Evolutionary conservation across 2,113 vertebrate genomes (phyloP).

Genomic region (Myanophis thanlyinensis): DNA sequence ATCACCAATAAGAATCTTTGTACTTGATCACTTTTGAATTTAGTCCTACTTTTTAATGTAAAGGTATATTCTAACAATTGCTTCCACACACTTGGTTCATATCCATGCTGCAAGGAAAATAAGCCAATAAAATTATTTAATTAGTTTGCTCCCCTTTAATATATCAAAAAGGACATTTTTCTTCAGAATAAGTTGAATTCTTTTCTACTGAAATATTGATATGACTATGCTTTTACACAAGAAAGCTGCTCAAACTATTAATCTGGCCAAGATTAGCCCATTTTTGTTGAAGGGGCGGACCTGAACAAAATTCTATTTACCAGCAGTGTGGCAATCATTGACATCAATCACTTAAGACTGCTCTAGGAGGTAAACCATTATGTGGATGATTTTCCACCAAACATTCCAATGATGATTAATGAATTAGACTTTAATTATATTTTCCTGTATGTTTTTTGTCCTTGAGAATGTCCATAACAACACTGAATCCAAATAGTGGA

Average conservation of each 20-base stretch:
- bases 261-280: conserved; percentile 54
- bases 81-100: conserved; percentile 36
- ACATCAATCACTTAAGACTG: conserved; percentile 46
- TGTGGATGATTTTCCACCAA: conserved; percentile 44
- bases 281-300: conserved; percentile 24
- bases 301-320: conserved; percentile 54
- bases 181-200: conserved; percentile 52
- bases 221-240: conserved; percentile 50
- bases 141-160: conserved; percentile 69
- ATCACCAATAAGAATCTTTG: conserved; percentile 42
- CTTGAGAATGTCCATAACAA: conserved; percentile 45
- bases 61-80: conserved; percentile 29
- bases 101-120: conserved; percentile 45
- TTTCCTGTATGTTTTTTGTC: conserved; percentile 47
- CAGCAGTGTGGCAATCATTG: conserved; percentile 52
- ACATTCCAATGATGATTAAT: conserved; percentile 49
- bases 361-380: conserved; percentile 51
- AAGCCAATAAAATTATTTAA: conserved; percentile 50
- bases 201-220: conserved; percentile 40
- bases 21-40: conserved; percentile 35
- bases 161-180: conserved; percentile 63
- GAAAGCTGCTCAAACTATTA: conserved; percentile 56
- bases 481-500: conserved; percentile 48
- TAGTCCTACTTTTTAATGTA: conserved; percentile 25
- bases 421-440: conserved; percentile 23